phyloP scores from a whole-genome alignment of 2,888 invertebrate species.

The Zeuzera pyrina region DNA sequence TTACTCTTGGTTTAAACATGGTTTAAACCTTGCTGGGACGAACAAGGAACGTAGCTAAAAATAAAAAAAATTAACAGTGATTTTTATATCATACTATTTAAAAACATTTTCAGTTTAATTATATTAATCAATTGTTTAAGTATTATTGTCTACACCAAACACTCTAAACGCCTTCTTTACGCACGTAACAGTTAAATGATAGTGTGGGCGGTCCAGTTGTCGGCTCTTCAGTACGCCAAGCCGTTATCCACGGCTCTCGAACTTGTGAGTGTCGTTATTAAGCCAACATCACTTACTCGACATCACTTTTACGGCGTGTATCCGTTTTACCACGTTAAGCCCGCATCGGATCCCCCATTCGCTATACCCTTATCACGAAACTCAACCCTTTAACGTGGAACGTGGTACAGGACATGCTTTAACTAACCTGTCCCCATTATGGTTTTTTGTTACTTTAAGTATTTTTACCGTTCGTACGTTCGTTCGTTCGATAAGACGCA shows the following conservation, averaged over 20 bases:
- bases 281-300: slow-evolving; percentile 29
- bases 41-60: too few relatives aligned
- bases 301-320: slow-evolving; percentile 42
- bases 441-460: background rate
- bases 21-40: too few relatives aligned
- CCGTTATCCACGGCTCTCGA: slow-evolving; percentile 10
- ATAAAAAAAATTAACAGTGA: too few relatives aligned
- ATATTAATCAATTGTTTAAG: too few relatives aligned
- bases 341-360: slow-evolving; percentile 26
- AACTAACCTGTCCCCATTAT: slow-evolving; percentile 4
- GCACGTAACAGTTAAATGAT: too few relatives aligned
- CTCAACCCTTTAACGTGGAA: slow-evolving; percentile 4
- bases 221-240: background rate
- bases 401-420: slow-evolving; percentile 1
- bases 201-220: background rate
- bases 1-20: too few relatives aligned
- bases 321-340: slow-evolving; percentile 35
- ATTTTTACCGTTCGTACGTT: background rate
- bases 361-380: slow-evolving; percentile 29
- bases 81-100: too few relatives aligned
- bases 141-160: too few relatives aligned
- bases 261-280: slow-evolving; percentile 21
- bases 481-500: too few relatives aligned
- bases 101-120: too few relatives aligned
- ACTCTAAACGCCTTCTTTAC: too few relatives aligned